phyloP scores from a whole-genome alignment of 23 tunicate genomes.

The Halocynthia roretzi region DNA sequence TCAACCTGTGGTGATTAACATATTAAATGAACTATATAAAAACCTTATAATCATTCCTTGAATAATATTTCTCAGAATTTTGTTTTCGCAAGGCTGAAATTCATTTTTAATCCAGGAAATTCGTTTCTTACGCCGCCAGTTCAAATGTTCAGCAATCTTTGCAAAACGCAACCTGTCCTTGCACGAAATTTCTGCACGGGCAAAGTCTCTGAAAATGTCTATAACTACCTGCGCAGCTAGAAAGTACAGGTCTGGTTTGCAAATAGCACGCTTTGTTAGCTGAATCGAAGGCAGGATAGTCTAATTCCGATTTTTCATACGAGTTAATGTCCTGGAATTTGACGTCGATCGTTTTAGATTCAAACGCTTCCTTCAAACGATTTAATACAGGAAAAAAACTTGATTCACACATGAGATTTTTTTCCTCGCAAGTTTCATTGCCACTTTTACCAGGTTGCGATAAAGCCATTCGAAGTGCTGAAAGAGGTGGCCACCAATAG shows the following conservation, averaged over 20 bases:
- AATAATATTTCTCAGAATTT: no score
- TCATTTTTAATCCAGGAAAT: no score
- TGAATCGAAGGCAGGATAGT: not conserved
- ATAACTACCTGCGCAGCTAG: not conserved
- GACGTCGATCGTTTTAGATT: not conserved
- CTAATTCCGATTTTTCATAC: not conserved
- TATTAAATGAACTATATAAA: no score
- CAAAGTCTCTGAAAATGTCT: not conserved
- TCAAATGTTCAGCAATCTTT: not conserved
- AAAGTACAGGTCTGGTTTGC: not conserved
- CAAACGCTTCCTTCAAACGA: not conserved
- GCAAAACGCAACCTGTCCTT: slow-evolving; percentile 18
- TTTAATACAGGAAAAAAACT: slow-evolving; percentile 1
- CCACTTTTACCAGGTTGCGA: slow-evolving; percentile 5
- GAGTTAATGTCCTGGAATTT: not conserved
- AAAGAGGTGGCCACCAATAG: slow-evolving; percentile 3
- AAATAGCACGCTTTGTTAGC: slow-evolving; percentile 1
- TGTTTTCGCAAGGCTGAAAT: no score
- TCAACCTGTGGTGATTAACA: no score
- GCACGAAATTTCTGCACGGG: slow-evolving; percentile 1
- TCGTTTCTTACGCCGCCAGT: no score
- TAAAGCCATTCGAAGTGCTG: not conserved
- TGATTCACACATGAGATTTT: slow-evolving; percentile 5
- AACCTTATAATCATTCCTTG: no score
- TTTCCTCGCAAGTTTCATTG: slow-evolving; percentile 1